phyloP scores from a whole-genome alignment of 2,797 vertebrate species.

The Momotus momota region DNA sequence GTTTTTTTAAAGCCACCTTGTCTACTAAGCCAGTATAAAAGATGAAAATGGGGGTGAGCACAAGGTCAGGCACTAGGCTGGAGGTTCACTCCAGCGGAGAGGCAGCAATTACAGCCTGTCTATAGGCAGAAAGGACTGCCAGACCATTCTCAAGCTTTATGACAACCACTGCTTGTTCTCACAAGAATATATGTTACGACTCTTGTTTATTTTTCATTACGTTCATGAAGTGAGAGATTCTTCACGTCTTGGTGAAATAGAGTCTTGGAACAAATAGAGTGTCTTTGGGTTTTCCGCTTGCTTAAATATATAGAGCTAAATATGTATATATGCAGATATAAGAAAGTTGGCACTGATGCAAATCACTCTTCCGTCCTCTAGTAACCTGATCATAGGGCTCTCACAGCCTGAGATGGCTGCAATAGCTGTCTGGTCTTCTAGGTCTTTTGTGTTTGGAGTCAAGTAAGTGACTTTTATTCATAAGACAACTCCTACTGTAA shows the following conservation, averaged over 20 bases:
- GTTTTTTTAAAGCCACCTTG: neutral
- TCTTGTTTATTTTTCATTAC: neutral
- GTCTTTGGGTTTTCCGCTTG: neutral
- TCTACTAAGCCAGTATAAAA: neutral
- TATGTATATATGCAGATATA: neutral
- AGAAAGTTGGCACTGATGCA: neutral
- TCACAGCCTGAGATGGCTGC: neutral
- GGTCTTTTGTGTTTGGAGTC: neutral
- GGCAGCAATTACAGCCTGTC: slow-evolving; percentile 3
- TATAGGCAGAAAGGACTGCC: neutral
- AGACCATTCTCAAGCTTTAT: neutral
- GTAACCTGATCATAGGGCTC: neutral
- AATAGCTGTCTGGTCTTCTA: neutral
- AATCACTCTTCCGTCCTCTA: neutral
- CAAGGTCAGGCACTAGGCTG: neutral
- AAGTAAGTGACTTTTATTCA: neutral
- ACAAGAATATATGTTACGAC: neutral
- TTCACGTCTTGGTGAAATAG: neutral
- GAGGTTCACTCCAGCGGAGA: slow-evolving; percentile 2
- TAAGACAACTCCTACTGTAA: neutral
- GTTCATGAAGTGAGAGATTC: neutral
- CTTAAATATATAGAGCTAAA: neutral
- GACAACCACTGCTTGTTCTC: neutral
- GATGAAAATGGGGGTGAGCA: neutral
- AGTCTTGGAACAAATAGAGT: neutral